Conservation (phyloP, 2,113 vertebrate species). For the Ctenomys sociabilis region DNA sequence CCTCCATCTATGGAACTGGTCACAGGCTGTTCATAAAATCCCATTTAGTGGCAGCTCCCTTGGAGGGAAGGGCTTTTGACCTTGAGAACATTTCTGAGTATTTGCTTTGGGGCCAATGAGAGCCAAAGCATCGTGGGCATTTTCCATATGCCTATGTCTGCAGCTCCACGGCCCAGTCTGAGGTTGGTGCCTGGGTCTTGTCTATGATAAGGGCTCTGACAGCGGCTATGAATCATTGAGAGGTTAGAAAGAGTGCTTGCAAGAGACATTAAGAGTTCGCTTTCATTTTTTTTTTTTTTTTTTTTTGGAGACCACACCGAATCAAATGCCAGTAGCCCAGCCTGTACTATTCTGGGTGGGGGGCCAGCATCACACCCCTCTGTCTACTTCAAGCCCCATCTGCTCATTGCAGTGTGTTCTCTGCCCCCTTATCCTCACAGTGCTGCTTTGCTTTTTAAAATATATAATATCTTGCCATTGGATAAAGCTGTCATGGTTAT, state of each 20-base stretch:
- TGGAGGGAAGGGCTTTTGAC: neutral
- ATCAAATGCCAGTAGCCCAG: neutral
- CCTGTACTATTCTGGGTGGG: neutral
- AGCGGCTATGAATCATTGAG: conserved; percentile 66
- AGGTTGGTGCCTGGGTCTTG: conserved; percentile 65
- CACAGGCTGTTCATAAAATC: neutral
- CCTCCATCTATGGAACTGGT: neutral
- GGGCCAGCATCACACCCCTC: neutral
- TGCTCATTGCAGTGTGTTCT: neutral
- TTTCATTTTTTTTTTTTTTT: neutral
- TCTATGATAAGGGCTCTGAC: conserved; percentile 61
- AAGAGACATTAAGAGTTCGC: conserved; percentile 6
- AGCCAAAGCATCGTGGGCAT: conserved; percentile 60
- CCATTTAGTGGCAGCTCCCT: neutral
- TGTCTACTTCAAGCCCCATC: neutral
- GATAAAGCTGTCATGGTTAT: conserved; percentile 15
- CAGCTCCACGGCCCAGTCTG: neutral
- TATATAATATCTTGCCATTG: neutral
- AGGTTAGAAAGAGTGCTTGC: conserved; percentile 61
- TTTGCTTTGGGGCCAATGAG: conserved; percentile 63
- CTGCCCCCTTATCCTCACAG: neutral
- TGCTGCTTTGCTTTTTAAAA: conserved; percentile 22
- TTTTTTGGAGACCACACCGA: conserved; percentile 36
- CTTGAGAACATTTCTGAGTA: conserved; percentile 43
- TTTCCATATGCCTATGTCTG: conserved; percentile 76